Percentiles rank a stretch among this genome's conserved stretches.
phyloP scores from a whole-genome alignment of 1,140 invertebrate species.

The Papilio polytes region DNA sequence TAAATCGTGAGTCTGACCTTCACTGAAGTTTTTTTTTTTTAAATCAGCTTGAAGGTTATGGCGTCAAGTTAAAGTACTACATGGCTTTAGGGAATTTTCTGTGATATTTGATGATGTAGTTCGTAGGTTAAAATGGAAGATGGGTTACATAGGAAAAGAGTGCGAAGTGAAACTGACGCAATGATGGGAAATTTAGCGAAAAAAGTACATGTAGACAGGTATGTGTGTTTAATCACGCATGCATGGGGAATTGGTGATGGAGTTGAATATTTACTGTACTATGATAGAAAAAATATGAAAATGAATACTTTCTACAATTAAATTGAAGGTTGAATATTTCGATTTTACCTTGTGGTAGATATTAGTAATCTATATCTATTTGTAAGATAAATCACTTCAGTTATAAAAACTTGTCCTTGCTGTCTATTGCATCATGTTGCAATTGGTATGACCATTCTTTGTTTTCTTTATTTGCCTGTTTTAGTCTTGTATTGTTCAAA shows the following conservation, averaged over 20 bases:
- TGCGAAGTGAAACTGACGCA: conserved; percentile 64
- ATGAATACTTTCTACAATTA: background rate
- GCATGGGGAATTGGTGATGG: conserved; percentile 14
- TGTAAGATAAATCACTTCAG: background rate
- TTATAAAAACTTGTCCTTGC: background rate
- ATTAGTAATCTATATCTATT: background rate
- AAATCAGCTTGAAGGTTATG: background rate
- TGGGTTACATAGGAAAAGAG: conserved; percentile 64
- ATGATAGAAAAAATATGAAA: too few species aligned
- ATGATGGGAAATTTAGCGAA: conserved; percentile 64
- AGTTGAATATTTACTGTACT: background rate
- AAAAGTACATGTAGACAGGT: conserved; percentile 50
- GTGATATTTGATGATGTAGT: background rate
- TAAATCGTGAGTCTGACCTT: background rate
- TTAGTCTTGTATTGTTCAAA: too few species aligned
- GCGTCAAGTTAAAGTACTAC: background rate
- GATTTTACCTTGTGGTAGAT: background rate
- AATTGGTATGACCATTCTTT: background rate
- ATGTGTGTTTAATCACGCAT: conserved; percentile 26
- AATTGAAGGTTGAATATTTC: conserved; percentile 2
- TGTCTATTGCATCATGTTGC: conserved; percentile 4
- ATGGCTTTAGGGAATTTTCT: background rate
- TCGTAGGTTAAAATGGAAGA: conserved; percentile 59
- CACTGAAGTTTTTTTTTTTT: background rate
- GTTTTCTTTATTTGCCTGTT: too few species aligned